phyloP scores from a whole-genome alignment of 2,888 invertebrate genomes.

The Trachelus tabidus region DNA sequence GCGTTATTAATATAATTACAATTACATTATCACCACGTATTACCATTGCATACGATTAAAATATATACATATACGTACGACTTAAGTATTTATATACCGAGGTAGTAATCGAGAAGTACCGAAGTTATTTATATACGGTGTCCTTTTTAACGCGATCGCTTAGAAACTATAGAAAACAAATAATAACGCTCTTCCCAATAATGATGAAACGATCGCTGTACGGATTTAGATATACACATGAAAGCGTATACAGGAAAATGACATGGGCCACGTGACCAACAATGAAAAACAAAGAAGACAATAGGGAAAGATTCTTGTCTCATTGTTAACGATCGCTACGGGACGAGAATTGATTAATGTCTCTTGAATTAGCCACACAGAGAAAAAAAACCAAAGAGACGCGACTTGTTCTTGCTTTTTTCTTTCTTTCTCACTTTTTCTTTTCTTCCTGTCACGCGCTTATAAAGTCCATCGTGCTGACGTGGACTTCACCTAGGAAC shows the following conservation, averaged over 20 bases:
- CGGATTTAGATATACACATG: not conserved
- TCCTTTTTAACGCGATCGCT: conserved; percentile 24
- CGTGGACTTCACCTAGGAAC: not conserved
- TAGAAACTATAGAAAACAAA: not conserved
- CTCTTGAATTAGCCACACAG: not conserved
- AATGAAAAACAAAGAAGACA: not conserved
- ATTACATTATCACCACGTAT: not conserved
- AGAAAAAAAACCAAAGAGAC: not conserved
- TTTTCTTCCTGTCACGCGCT: not conserved
- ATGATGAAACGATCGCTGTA: not conserved
- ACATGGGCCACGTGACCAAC: not conserved
- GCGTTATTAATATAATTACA: not conserved
- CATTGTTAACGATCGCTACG: not conserved
- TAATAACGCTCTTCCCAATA: not conserved
- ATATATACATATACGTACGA: conserved; percentile 8
- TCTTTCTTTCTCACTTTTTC: not conserved
- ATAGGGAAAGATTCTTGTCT: not conserved
- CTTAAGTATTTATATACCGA: conserved; percentile 33
- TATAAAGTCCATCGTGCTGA: not conserved
- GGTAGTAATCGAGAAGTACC: conserved; percentile 12
- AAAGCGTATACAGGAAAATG: conserved; percentile 4
- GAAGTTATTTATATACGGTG: conserved; percentile 10
- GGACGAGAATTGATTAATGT: not conserved
- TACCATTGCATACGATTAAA: not conserved
- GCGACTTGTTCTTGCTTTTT: not conserved